Evolutionary conservation across 2,113 vertebrate species (phyloP).

Genomic region (Rhynchomys soricoides): DNA sequence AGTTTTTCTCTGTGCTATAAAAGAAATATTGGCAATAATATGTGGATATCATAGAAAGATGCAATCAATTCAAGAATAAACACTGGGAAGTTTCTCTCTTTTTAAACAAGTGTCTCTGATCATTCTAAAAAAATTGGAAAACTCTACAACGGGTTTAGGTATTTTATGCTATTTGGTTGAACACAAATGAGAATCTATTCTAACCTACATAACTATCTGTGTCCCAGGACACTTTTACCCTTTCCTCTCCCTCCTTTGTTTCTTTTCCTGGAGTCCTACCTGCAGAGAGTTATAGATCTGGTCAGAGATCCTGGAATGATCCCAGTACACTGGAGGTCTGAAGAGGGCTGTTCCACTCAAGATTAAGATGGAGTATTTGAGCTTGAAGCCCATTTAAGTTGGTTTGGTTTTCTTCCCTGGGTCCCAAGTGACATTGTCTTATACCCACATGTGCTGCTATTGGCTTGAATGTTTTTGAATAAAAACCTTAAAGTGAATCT

Average conservation of each 20-base stretch:
- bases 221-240: background rate
- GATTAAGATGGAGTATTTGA: background rate
- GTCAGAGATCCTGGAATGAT: background rate
- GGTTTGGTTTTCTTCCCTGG: background rate
- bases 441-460: background rate
- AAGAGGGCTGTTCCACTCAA: background rate
- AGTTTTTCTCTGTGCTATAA: background rate
- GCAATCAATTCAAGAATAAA: background rate
- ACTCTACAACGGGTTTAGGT: fast-evolving
- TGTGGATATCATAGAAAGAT: slow-evolving; percentile 7
- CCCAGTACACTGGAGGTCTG: background rate
- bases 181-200: background rate
- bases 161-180: background rate
- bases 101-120: background rate
- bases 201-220: background rate
- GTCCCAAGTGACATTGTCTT: background rate
- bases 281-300: background rate
- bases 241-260: background rate
- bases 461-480: background rate
- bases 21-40: background rate
- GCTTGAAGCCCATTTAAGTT: slow-evolving; percentile 4
- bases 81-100: background rate
- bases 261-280: slow-evolving; percentile 7
- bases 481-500: background rate
- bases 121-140: background rate